Percentiles rank a stretch among this genome's conserved stretches.
phyloP scores from a whole-genome alignment of 2,113 vertebrate genomes.

The Apistogramma diplotaenia region DNA sequence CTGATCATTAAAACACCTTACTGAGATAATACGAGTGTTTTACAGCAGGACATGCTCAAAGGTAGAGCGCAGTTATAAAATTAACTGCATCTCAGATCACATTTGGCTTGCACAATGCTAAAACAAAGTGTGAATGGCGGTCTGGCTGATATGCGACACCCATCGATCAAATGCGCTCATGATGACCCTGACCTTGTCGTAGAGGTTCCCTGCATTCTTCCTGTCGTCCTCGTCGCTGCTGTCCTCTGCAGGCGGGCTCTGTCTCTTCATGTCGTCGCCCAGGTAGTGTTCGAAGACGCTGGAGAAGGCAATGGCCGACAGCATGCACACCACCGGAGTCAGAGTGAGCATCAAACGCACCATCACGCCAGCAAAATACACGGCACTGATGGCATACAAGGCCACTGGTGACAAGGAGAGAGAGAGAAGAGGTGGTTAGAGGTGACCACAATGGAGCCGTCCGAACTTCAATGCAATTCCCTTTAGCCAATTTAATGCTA shows the following conservation, averaged over 20 bases:
- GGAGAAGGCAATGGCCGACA: conserved; percentile 98
- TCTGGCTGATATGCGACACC: background rate
- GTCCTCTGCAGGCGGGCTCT: conserved; percentile 92
- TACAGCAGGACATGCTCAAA: too few relatives aligned
- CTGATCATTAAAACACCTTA: too few relatives aligned
- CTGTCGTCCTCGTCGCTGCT: conserved; percentile 98
- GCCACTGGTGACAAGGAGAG: conserved; percentile 78
- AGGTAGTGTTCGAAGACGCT: conserved; percentile 98
- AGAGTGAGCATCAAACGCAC: conserved; percentile 97
- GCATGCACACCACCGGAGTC: conserved; percentile 98
- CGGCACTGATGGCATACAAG: conserved; percentile 94
- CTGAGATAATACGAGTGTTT: too few relatives aligned
- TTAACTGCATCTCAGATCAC: too few relatives aligned
- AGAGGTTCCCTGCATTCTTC: conserved; percentile 92
- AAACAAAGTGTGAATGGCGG: too few relatives aligned
- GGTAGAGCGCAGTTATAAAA: too few relatives aligned
- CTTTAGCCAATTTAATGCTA: background rate
- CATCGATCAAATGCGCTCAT: fast-evolving
- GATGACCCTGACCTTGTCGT: conserved; percentile 87
- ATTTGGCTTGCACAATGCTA: background rate
- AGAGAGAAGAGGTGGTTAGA: background rate
- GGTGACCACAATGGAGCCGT: background rate
- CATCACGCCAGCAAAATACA: conserved; percentile 98
- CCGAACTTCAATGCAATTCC: background rate
- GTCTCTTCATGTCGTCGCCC: conserved; percentile 94